phyloP scores from a whole-genome alignment of 2,888 invertebrate genomes.

The Operophtera brumata region DNA sequence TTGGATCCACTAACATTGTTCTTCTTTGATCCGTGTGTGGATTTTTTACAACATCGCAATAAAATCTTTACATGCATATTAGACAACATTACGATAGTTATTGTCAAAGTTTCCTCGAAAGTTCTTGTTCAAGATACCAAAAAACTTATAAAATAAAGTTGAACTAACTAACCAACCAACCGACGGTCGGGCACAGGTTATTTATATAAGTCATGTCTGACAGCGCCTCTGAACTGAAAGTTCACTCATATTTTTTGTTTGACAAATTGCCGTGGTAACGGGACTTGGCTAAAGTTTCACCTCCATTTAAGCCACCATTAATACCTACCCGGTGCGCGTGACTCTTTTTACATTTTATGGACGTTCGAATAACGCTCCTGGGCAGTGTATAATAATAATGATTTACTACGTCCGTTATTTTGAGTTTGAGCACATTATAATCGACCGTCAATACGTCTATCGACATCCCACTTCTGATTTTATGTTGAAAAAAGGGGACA shows the following conservation, averaged over 20 bases:
- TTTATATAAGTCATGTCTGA: conserved; percentile 73
- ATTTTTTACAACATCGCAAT: no score
- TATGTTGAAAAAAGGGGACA: no score
- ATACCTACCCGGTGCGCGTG: conserved; percentile 59
- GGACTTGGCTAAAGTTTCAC: conserved; percentile 74
- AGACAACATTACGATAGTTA: no score
- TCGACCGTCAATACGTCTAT: neutral
- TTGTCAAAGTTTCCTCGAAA: conserved; percentile 34
- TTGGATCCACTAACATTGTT: no score
- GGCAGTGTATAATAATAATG: conserved; percentile 22
- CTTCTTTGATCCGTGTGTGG: no score
- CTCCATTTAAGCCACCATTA: conserved; percentile 71
- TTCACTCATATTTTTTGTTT: conserved; percentile 76
- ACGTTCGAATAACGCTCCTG: conserved; percentile 33
- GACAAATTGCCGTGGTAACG: conserved; percentile 76
- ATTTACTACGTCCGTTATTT: conserved; percentile 11
- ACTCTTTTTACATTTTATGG: conserved; percentile 54
- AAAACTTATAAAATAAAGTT: conserved; percentile 52
- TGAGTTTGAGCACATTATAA: neutral
- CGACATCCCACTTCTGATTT: no score
- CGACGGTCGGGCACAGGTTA: conserved; percentile 57
- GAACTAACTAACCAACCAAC: conserved; percentile 38
- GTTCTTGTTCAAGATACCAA: conserved; percentile 39
- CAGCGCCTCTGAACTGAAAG: conserved; percentile 67
- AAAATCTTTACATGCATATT: no score